Evolutionary conservation across 2,888 invertebrate genomes (phyloP).

Genomic region (Cabera pusaria): DNA sequence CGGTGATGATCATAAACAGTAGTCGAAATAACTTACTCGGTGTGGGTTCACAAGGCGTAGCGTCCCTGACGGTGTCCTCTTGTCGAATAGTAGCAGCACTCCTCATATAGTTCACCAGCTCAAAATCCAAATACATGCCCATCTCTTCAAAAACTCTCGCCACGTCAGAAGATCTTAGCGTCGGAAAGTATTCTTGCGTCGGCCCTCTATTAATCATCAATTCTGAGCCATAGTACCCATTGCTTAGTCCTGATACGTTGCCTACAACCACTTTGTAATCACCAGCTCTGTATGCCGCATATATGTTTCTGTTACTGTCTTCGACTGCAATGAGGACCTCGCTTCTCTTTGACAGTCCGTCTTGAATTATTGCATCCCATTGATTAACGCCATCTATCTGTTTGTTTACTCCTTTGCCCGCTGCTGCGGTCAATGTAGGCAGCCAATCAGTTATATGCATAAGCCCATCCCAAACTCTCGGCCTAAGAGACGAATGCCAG

Average conservation of each 20-base stretch:
- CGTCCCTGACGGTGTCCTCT: constrained; percentile 54
- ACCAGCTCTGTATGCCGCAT: constrained; percentile 82
- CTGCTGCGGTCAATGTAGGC: constrained; percentile 86
- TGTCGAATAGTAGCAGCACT: constrained; percentile 55
- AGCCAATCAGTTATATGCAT: constrained; percentile 94
- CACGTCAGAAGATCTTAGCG: constrained; percentile 53
- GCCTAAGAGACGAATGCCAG: constrained; percentile 84
- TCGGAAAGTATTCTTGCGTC: constrained; percentile 59
- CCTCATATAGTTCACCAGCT: constrained; percentile 51
- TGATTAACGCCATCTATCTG: constrained; percentile 87
- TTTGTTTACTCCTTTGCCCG: constrained; percentile 52
- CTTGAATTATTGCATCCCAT: constrained; percentile 85
- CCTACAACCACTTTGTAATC: constrained; percentile 86
- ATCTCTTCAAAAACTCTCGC: constrained; percentile 54
- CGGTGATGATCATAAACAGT: too few relatives aligned
- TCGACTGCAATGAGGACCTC: constrained; percentile 84
- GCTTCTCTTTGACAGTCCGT: constrained; percentile 67
- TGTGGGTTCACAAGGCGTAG: constrained; percentile 60
- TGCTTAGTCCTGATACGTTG: constrained; percentile 66
- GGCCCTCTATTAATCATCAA: constrained; percentile 52
- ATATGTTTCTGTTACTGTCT: constrained; percentile 76
- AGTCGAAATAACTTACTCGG: constrained; percentile 71
- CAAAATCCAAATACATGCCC: constrained; percentile 53
- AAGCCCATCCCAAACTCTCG: constrained; percentile 84
- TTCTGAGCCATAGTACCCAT: constrained; percentile 64